Evolutionary conservation across 2,113 vertebrate genomes (phyloP).

Genomic region (Apteryx mantelli): DNA sequence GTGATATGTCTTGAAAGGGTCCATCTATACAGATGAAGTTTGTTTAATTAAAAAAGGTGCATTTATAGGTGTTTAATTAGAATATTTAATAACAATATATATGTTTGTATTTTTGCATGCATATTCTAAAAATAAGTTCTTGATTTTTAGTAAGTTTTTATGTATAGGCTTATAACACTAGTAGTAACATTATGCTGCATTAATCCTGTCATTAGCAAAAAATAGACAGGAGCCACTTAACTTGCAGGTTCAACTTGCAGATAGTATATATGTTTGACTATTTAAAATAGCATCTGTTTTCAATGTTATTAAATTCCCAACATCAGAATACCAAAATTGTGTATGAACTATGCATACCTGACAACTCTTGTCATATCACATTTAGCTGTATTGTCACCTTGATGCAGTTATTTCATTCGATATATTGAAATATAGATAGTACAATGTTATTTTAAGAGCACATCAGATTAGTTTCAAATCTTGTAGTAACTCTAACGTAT

Average conservation of each 20-base stretch:
- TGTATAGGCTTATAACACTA: conserved; percentile 6
- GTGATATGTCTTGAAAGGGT: not conserved
- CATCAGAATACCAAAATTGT: not conserved
- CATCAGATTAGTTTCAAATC: not conserved
- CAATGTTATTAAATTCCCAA: not conserved
- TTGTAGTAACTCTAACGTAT: not conserved
- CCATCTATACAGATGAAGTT: not conserved
- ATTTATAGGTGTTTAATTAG: not conserved
- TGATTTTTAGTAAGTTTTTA: conserved; percentile 15
- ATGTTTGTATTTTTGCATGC: not conserved
- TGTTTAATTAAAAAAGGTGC: not conserved
- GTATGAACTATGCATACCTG: not conserved
- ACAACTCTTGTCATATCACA: not conserved
- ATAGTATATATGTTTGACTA: not conserved
- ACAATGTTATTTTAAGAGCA: not conserved
- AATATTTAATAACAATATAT: not conserved
- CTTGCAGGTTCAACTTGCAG: not conserved
- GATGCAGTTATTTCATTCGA: not conserved
- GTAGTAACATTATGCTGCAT: not conserved
- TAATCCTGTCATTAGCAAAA: not conserved
- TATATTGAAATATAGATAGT: not conserved
- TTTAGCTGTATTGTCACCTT: not conserved
- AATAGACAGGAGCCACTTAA: not conserved
- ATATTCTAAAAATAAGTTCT: conserved; percentile 2
- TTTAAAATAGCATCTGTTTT: not conserved